phyloP scores from a whole-genome alignment of 2,113 vertebrate genomes.

The Eublepharis macularius region DNA sequence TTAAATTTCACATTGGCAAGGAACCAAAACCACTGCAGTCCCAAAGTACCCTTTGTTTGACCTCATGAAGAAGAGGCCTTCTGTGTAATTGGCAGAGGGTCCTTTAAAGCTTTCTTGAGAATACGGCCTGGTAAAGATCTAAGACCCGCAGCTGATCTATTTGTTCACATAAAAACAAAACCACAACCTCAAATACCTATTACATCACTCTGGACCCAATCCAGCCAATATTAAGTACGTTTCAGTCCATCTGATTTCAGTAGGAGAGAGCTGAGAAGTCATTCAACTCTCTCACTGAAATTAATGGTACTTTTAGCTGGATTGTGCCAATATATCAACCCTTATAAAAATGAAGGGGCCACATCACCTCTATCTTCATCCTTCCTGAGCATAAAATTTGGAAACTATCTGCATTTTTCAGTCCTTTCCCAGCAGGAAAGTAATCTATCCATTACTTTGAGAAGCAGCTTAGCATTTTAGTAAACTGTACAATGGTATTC shows the following conservation, averaged over 20 bases:
- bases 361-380: too few relatives aligned
- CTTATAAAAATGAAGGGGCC: not conserved
- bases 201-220: too few relatives aligned
- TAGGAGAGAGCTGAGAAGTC: not conserved
- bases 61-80: conserved; percentile 1
- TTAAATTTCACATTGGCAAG: conserved; percentile 64
- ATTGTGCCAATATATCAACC: not conserved
- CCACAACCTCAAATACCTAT: not conserved
- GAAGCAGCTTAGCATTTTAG: not conserved
- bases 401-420: not conserved
- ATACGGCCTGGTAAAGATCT: conserved; percentile 28
- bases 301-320: not conserved
- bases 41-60: conserved; percentile 48
- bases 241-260: not conserved
- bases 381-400: not conserved
- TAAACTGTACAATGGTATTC: not conserved
- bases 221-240: not conserved
- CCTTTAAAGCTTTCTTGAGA: conserved; percentile 15
- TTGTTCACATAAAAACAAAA: conserved; percentile 20
- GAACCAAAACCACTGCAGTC: conserved; percentile 40
- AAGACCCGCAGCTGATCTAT: conserved; percentile 23
- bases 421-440: not conserved
- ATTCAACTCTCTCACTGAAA: not conserved
- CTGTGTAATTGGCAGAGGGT: conserved; percentile 17
- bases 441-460: not conserved